phyloP scores from a whole-genome alignment of 2,888 invertebrate genomes.

The Drosophila greeni region DNA sequence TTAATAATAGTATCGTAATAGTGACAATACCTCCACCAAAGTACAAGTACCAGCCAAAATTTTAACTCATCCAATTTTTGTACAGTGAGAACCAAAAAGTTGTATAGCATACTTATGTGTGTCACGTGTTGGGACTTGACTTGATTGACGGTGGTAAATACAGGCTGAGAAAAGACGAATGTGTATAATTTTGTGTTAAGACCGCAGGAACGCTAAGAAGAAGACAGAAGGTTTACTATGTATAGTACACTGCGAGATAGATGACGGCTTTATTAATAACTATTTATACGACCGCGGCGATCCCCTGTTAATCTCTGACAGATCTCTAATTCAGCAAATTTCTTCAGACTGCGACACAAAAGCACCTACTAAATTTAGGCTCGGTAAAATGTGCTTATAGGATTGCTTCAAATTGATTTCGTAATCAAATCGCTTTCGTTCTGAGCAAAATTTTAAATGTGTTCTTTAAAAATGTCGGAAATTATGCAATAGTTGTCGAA shows the following conservation, averaged over 20 bases:
- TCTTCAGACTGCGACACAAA: slow-evolving; percentile 2
- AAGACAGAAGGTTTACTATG: slow-evolving; percentile 8
- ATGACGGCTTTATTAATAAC: not conserved
- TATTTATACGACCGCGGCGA: not conserved
- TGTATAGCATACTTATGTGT: slow-evolving; percentile 67
- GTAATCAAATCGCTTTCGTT: not conserved
- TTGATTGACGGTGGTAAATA: slow-evolving; percentile 31
- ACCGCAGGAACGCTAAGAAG: slow-evolving; percentile 36
- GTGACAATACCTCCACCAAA: slow-evolving; percentile 1
- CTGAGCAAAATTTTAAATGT: not conserved
- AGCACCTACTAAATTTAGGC: slow-evolving; percentile 46
- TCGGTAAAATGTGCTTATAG: slow-evolving; percentile 62
- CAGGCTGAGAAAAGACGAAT: slow-evolving; percentile 41
- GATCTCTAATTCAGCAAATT: not conserved
- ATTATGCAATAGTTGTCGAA: not conserved
- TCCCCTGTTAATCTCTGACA: slow-evolving; percentile 1
- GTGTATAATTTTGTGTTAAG: slow-evolving; percentile 24
- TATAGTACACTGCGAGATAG: not conserved
- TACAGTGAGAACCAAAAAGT: slow-evolving; percentile 64
- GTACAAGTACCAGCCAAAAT: slow-evolving; percentile 4
- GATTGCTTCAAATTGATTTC: not conserved
- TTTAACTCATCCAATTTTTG: slow-evolving; percentile 53
- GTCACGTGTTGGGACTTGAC: slow-evolving; percentile 55
- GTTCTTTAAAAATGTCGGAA: not conserved
- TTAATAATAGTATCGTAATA: not conserved